Evolutionary conservation across 2,113 vertebrate species (phyloP), one percentile per base, ranked within the genome.

Genomic region (Hippocampus barbouri): DNA sequence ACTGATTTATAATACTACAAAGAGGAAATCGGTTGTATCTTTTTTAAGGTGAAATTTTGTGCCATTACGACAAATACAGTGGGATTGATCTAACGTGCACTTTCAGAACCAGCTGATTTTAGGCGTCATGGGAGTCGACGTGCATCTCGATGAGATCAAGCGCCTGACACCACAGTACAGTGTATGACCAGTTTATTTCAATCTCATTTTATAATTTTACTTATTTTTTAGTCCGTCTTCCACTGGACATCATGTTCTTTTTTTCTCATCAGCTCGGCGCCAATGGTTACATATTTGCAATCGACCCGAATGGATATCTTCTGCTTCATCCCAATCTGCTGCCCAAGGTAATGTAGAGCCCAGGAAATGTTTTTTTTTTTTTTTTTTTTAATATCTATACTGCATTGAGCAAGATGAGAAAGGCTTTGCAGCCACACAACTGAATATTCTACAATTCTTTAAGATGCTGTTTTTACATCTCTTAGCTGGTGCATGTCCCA

Each of bases 301-400:
- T 99, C 20, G 97, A 99, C 88, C 96, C 96, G 83, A 99, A 99
- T 77, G 97, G 97, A 75, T 99, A 99, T 86, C 95, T 99, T 74
- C 92, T 99, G 21, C 93, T 99, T 74, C 97, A 99, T 83, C 97
- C 97, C 74, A 98, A 98, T 91, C 95, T 99, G 70, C 95, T 87
- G 89, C 94, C 95, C 73, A 95, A 95, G 94, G 97, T 98, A 66
- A 83, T 53, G 43, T 38, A 47, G 41, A 47, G 8, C 20, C 27
- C 25, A n/a, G 51, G 20, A 11, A 27, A 15, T 56, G 30, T 34
- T 69, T 59, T 60, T 63, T n/a, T 3, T 30, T 30, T 30, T 30
- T 3, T 34, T 5, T 5, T 30, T 30, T 27, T 27, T 27, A 27
- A 27, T 2, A 18, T 27, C 27, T 27, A 2, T 34, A 64, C 4